These are phyloP conservation scores for Bicyclus anynana DNA, from an alignment of 1,140 invertebrate species.

Conservation along the genomic window DNA sequence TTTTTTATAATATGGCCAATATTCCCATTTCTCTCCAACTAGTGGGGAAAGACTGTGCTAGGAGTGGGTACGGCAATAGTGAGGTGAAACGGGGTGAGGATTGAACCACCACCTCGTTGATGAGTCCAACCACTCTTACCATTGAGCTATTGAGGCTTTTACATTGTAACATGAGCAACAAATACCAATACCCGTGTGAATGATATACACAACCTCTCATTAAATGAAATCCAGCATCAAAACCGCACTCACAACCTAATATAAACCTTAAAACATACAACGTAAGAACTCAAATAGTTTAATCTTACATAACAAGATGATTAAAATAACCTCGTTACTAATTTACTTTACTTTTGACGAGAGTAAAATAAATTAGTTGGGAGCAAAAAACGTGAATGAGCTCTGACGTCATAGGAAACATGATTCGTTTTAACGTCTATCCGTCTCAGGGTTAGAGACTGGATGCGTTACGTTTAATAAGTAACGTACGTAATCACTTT, in stretches of 20 bases:
- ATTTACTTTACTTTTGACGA: neutral
- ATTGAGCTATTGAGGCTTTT: too few relatives aligned
- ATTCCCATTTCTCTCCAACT: too few relatives aligned
- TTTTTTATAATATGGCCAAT: too few relatives aligned
- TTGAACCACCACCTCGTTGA: too few relatives aligned
- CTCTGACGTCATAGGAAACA: neutral
- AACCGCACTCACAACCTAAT: neutral
- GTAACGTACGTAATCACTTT: too few relatives aligned
- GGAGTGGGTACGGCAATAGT: too few relatives aligned
- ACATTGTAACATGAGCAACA: neutral
- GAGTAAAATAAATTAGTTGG: neutral
- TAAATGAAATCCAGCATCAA: neutral
- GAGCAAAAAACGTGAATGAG: conserved; percentile 2
- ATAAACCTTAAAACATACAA: neutral
- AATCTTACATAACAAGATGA: neutral
- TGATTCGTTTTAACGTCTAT: neutral
- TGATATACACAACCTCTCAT: neutral
- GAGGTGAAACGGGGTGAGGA: too few relatives aligned
- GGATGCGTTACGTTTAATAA: neutral
- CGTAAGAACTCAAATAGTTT: neutral
- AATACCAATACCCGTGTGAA: neutral
- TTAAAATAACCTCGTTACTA: neutral
- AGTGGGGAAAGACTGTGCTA: too few relatives aligned
- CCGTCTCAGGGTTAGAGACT: neutral
- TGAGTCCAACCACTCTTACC: too few relatives aligned